Evolutionary conservation across 2,797 vertebrate species (phyloP), one percentile per base, ranked within the genome.

Genomic region (Falco novaeseelandiae): DNA sequence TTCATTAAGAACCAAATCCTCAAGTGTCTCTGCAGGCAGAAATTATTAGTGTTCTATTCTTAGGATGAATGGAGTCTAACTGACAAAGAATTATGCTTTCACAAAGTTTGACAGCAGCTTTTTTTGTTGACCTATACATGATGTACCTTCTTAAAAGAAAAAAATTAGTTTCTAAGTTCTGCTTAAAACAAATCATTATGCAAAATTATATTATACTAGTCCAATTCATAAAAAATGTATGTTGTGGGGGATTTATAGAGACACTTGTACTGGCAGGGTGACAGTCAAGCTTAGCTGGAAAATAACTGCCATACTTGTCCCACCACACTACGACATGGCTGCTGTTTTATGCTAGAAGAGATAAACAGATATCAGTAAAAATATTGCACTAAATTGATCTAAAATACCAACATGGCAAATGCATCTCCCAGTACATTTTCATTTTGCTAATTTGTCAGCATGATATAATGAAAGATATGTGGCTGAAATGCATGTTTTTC

Each of bases 21-120:
- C 87, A 88, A 84, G 86, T 84, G 78, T 97, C 84, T 98, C 95
- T 92, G 54, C 79, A 97, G 89, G 92, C 93, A 97, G 91, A 97
- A 97, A 97, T 96, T 19, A 96, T 97, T 97, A 97, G 73, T 85
- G 62, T 95, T 95, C 90, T 98, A 96, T 97, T 97, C 91, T 98
- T 96, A 93, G 93, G 80, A 94, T 86, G 65, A 97, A 96, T 58
- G 74, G 73, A 87, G 11, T 59, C 58, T 87, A 90, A 95, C 63
- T 93, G 90, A 96, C 80, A 97, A 96, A 92, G 92, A 91, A 93
- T 87, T 95, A 94, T 85, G 30, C 55, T 90, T 97, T 95, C 70
- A 91, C 30, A 91, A 95, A 93, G 30, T 90, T 63, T 94, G 95
- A 94, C 58, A 96, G 77, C 79, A 96, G 89, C 14, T 67, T 96